A percentile compares a stretch with the other conserved stretches of the same genome.
phyloP scores from a whole-genome alignment of 2,888 invertebrate species.

The Melikaiella ostensackeni region DNA sequence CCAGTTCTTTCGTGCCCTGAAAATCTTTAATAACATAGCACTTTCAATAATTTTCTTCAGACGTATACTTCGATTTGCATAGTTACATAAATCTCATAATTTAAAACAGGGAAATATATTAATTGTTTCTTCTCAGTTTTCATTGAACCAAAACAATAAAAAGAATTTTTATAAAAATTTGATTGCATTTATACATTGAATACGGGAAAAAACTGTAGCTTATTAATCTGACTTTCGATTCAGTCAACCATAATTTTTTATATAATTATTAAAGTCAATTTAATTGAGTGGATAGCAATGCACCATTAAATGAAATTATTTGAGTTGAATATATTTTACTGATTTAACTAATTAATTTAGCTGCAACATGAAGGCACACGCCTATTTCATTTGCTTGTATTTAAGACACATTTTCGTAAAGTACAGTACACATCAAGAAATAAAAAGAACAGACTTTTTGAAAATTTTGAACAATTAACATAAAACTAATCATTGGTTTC shows the following conservation, averaged over 20 bases:
- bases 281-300: too few species aligned
- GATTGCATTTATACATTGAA: background rate
- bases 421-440: too few species aligned
- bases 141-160: background rate
- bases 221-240: background rate
- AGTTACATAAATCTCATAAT: conserved; percentile 5
- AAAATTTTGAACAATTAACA: too few species aligned
- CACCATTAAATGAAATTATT: too few species aligned
- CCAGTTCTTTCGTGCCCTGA: background rate
- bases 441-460: too few species aligned
- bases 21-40: background rate
- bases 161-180: background rate
- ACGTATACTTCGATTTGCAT: background rate
- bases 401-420: background rate
- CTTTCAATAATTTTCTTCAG: background rate
- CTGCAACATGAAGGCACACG: background rate
- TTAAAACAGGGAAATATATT: too few species aligned
- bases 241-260: background rate
- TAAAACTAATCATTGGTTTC: too few species aligned
- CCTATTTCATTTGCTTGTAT: background rate
- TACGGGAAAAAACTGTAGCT: background rate
- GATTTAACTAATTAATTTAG: background rate
- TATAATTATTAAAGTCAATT: too few species aligned
- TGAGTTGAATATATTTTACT: too few species aligned
- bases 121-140: background rate